Conservation (phyloP, 2,797 vertebrate genomes). For the Pangasius krempfi region DNA sequence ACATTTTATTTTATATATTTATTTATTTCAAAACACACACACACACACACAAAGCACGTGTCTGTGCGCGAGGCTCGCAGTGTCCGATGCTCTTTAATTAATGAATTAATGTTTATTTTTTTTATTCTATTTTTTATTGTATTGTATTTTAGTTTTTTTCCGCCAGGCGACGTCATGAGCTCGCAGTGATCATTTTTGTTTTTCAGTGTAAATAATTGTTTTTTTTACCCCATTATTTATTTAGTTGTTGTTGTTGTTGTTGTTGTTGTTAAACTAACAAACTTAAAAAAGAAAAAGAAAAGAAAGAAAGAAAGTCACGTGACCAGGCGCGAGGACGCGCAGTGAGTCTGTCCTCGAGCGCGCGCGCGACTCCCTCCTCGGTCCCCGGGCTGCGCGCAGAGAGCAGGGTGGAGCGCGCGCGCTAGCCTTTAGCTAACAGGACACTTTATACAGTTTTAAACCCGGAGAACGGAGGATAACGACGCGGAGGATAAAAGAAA, state of each 20-base stretch:
- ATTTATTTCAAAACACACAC: too few relatives aligned
- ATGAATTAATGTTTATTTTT: too few relatives aligned
- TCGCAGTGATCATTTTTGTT: too few relatives aligned
- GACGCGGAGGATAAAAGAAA: background rate
- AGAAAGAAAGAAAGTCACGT: background rate
- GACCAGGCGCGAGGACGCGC: background rate
- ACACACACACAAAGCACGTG: too few relatives aligned
- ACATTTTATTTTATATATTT: too few relatives aligned
- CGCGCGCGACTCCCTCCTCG: background rate
- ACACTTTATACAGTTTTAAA: background rate
- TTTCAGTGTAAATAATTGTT: too few relatives aligned
- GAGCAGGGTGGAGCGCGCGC: slow-evolving; percentile 8
- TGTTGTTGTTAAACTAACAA: too few relatives aligned
- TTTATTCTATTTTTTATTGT: too few relatives aligned
- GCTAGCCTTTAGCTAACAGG: background rate
- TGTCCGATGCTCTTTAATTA: too few relatives aligned
- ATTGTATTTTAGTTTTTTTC: too few relatives aligned
- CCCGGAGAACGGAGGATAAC: background rate
- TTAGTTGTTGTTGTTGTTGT: background rate
- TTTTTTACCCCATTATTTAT: background rate
- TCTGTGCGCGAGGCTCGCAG: too few relatives aligned
- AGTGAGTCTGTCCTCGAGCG: background rate
- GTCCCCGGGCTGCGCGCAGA: background rate
- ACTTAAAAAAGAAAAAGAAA: background rate
- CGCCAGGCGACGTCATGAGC: too few relatives aligned